Evolutionary conservation across 2,888 invertebrate genomes (phyloP).

Genomic region (Euspilapteryx auroguttella): DNA sequence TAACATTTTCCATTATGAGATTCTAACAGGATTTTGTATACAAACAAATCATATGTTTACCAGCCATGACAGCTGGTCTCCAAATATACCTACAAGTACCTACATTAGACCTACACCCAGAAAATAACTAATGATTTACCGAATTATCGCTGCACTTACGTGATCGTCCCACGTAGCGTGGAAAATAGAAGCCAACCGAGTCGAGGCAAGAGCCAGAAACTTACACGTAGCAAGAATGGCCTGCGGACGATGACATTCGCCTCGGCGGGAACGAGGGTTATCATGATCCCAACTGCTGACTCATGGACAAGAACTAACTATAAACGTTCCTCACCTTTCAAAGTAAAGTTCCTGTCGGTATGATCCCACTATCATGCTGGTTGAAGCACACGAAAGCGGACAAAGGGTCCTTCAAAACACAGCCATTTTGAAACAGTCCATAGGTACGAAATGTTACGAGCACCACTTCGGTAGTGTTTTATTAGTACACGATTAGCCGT

Average conservation of each 20-base stretch:
- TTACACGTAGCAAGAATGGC: conserved; percentile 48
- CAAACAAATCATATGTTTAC: conserved; percentile 43
- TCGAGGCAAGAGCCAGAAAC: too few relatives aligned
- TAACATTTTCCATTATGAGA: too few relatives aligned
- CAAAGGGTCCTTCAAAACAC: conserved; percentile 71
- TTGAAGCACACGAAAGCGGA: conserved; percentile 64
- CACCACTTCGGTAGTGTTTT: conserved; percentile 8
- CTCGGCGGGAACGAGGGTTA: conserved; percentile 43
- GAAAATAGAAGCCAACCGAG: too few relatives aligned
- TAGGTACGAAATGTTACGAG: conserved; percentile 27
- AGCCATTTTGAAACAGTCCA: conserved; percentile 70
- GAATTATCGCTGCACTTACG: conserved; percentile 6
- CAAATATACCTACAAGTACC: too few relatives aligned
- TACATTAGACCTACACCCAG: too few relatives aligned
- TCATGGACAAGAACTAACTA: conserved; percentile 17
- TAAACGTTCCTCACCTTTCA: conserved; percentile 60
- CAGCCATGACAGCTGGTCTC: conserved; percentile 16
- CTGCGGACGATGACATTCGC: conserved; percentile 33
- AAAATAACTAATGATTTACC: too few relatives aligned
- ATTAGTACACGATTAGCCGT: conserved; percentile 34
- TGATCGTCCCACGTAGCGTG: conserved; percentile 9
- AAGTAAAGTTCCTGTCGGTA: conserved; percentile 64
- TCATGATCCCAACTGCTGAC: conserved; percentile 31
- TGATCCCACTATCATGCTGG: conserved; percentile 71
- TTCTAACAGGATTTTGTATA: too few relatives aligned